Evolutionary conservation across 2,113 vertebrate genomes (phyloP).

Genomic region (Spea bombifrons): DNA sequence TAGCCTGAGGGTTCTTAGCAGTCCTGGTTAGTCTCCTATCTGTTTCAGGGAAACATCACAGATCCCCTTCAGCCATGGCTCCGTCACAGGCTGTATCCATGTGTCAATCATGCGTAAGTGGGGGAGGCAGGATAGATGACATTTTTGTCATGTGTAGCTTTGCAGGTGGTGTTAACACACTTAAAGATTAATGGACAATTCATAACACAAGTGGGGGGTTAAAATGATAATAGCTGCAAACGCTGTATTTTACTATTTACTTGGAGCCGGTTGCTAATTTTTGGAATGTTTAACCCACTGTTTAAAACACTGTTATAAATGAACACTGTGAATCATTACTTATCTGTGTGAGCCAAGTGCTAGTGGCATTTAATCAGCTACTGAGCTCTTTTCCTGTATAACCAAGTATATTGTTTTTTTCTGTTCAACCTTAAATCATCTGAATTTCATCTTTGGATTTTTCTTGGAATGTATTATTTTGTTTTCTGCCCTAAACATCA

Average conservation of each 20-base stretch:
- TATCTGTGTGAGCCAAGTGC: no score
- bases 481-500: no score
- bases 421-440: no score
- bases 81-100: conserved; percentile 66
- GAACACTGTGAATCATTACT: no score
- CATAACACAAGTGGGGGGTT: conserved; percentile 23
- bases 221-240: conserved; percentile 13
- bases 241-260: neutral
- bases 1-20: conserved; percentile 19
- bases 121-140: conserved; percentile 37
- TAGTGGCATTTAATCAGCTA: no score
- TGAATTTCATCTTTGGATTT: no score
- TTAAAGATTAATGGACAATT: conserved; percentile 33
- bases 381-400: no score
- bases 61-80: conserved; percentile 53
- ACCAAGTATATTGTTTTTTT: no score
- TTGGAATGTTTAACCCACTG: neutral
- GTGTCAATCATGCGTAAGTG: conserved; percentile 56
- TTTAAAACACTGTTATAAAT: no score
- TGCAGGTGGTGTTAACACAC: conserved; percentile 59
- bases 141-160: conserved; percentile 49
- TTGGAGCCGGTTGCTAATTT: neutral
- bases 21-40: conserved; percentile 37
- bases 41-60: conserved; percentile 14
- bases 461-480: no score